These are phyloP conservation scores for Corydoras maculifer DNA, from an alignment of 2,113 vertebrate genomes.

Conservation along the genomic window DNA sequence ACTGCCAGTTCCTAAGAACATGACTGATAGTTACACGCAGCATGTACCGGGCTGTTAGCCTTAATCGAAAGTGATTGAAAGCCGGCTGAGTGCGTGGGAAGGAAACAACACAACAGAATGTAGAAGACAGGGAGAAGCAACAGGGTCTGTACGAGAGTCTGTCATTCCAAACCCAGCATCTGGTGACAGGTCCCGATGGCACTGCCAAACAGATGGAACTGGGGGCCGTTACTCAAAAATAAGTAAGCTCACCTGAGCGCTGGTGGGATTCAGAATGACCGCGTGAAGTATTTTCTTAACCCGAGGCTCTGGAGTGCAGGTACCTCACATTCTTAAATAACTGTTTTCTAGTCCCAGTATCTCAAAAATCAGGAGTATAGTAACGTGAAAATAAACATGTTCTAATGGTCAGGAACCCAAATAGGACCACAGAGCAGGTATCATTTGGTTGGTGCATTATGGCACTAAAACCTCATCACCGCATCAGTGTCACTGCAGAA, in stretches of 20 bases:
- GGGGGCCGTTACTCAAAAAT: constrained; percentile 4
- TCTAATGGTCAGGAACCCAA: too few relatives aligned
- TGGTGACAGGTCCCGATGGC: constrained; percentile 47
- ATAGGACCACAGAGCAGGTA: too few relatives aligned
- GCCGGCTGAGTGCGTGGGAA: constrained; percentile 42
- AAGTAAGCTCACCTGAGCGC: background rate
- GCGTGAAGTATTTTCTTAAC: background rate
- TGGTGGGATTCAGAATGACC: background rate
- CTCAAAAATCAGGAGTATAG: too few relatives aligned
- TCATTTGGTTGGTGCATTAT: too few relatives aligned
- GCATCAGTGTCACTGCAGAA: too few relatives aligned
- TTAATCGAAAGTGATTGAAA: constrained; percentile 33
- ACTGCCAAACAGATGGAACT: constrained; percentile 19
- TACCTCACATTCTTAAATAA: background rate
- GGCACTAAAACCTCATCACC: too few relatives aligned
- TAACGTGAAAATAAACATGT: too few relatives aligned
- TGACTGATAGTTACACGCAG: background rate
- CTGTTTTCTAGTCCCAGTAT: too few relatives aligned
- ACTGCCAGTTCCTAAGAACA: constrained; percentile 15
- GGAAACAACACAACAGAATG: constrained; percentile 38
- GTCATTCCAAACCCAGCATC: constrained; percentile 48
- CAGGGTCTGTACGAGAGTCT: constrained; percentile 50
- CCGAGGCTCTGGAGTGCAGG: background rate
- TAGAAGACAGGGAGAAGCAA: constrained; percentile 28
- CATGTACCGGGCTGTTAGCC: constrained; percentile 18